Evolutionary conservation across 2,888 invertebrate species (phyloP), one percentile per base, ranked within the genome.

Genomic region (Lithophane semibrunnea): DNA sequence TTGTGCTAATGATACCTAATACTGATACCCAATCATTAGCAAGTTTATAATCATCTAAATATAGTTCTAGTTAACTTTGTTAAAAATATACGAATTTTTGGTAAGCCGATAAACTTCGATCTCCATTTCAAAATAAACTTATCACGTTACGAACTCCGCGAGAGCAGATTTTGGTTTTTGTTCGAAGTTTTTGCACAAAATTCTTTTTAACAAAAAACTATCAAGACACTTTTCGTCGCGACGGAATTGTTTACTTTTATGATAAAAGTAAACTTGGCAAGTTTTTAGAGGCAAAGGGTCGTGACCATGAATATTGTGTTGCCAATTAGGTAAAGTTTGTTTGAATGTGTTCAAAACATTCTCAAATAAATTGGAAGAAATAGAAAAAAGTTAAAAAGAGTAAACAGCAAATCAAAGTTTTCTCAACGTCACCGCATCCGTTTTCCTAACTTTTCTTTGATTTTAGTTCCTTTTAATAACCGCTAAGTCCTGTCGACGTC

Each of bases 91-190:
- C 10, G 44, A 61, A 66, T 13, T 61, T 69, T 61, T 16, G 58
- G 60, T 92, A 93, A 94, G 91, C 92, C 88, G 92, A 90, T 92
- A 93, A 89, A 90, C 89, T 88, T 85, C 79, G 87, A 90, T 93
- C 92, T 95, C 93, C 80, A 91, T 95, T 95, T 94, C 94, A 94
- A 95, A 95, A 95, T 94, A 96, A 96, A 96, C 95, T 95, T 95
- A 96, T 96, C 96, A 93, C 92, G 92, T 95, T 93, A 92, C 92
- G 88, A 91, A 89, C 90, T 91, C 76, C n/a, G 89, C 88, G 85
- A 79, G 88, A 91, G 92, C 89, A 92, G 93, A 93, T 94, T 95
- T 93, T 87, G 82, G 91, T 95, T 95, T 95, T 96, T 95, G 93
- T 93, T 84, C 64, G 75, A 73, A 87, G 90, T 95, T 96, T 95